A percentile compares a stretch with the other conserved stretches of the same genome.
Conservation (phyloP, 2,113 vertebrate species). For the Astur gentilis region DNA sequence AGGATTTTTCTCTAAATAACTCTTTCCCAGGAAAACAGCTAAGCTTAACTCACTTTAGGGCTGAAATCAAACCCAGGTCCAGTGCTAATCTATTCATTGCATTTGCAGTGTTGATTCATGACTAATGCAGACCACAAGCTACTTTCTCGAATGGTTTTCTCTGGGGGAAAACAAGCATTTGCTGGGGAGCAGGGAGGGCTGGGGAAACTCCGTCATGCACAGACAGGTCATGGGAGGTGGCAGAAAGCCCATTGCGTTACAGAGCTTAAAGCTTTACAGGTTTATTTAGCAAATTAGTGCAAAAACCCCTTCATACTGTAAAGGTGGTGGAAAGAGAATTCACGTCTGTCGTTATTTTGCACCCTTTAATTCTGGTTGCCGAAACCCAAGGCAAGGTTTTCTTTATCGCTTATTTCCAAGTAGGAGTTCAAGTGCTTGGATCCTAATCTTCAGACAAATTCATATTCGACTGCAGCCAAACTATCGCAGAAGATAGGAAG, state of each 20-base stretch:
- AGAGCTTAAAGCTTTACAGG: background rate
- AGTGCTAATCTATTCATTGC: background rate
- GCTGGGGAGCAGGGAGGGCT: background rate
- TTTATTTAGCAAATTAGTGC: background rate
- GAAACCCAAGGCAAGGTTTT: background rate
- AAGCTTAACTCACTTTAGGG: background rate
- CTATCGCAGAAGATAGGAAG: background rate
- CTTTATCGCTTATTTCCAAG: background rate
- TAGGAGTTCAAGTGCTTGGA: background rate
- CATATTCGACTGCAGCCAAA: background rate
- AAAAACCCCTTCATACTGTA: background rate
- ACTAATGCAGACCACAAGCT: background rate
- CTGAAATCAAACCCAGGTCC: background rate
- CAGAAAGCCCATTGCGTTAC: background rate
- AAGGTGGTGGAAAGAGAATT: background rate
- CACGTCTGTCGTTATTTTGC: fast-evolving
- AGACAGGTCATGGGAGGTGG: background rate
- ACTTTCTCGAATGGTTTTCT: background rate
- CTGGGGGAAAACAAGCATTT: fast-evolving
- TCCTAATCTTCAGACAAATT: background rate
- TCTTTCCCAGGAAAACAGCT: background rate
- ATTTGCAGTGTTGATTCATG: background rate
- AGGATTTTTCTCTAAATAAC: background rate
- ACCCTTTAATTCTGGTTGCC: background rate
- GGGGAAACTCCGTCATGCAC: background rate